These are phyloP conservation scores for Heteropelma amictum DNA, from an alignment of 2,888 invertebrate genomes.

Conservation along the genomic window DNA sequence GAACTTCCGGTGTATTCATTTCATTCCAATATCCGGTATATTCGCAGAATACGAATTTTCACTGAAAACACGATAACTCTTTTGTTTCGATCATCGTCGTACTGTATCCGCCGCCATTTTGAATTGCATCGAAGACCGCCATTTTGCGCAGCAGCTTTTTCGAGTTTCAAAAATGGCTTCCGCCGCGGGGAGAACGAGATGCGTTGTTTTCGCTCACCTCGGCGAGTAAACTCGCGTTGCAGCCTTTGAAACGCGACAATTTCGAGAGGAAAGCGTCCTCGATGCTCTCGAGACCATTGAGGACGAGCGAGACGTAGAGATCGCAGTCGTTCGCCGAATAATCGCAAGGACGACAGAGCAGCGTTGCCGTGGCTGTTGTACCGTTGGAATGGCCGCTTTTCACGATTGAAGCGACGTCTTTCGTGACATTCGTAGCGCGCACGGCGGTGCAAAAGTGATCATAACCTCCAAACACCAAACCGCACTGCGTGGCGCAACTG, in stretches of 20 bases:
- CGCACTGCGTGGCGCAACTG: slow-evolving; percentile 63
- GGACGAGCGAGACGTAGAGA: slow-evolving; percentile 66
- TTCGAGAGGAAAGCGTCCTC: slow-evolving; percentile 68
- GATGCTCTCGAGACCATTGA: slow-evolving; percentile 66
- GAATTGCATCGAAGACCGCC: not conserved
- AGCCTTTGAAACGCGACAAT: slow-evolving; percentile 63
- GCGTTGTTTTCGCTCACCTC: slow-evolving; percentile 58
- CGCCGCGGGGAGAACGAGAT: too few species aligned
- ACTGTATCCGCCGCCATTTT: not conserved
- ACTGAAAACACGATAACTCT: not conserved
- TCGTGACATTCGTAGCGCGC: slow-evolving; percentile 16
- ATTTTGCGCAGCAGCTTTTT: too few species aligned
- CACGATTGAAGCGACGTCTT: slow-evolving; percentile 16
- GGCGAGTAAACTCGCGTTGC: slow-evolving; percentile 60
- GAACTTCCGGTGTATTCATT: too few species aligned
- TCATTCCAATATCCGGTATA: not conserved
- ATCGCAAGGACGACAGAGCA: slow-evolving; percentile 68
- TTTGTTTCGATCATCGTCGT: not conserved
- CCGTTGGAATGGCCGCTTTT: not conserved
- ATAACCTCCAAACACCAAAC: slow-evolving; percentile 56
- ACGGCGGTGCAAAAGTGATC: slow-evolving; percentile 65
- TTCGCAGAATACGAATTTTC: not conserved
- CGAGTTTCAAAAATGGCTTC: too few species aligned
- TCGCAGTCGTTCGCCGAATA: slow-evolving; percentile 61
- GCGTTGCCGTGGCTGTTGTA: slow-evolving; percentile 55